Base-by-base conservation (phyloP, 2,113 vertebrate species). In the Urocitellus parryii region DNA sequence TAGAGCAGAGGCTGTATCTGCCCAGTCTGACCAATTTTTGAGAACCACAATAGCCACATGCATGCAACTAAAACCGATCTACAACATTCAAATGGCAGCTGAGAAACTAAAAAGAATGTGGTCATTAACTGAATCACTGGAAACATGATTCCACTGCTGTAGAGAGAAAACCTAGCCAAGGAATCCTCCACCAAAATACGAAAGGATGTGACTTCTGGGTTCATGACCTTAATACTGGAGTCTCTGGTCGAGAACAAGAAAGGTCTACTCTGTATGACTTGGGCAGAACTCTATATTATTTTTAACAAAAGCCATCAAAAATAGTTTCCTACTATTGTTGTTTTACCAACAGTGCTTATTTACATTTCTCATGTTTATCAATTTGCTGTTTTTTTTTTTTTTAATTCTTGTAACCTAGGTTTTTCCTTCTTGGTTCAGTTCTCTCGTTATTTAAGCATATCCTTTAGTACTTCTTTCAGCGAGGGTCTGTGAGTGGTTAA, bases 1-100 rank as follows among this genome's bases (percentile, higher is more conserved):
- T 97, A 97, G 98, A 97, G 99, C 98, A 12, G 99, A 99, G 94
- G 99, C 99, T 32, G 99, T 99, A 99, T 99, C 99, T 4, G 99
- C 99, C 87, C 99, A 99, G 98, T 99, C 99, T 1, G 99, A 99
- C 94, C 99, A 99, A 82, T 99, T 99, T 98, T 98, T 99, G 85
- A 99, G 73, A 95, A 9, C 45, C 37, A 22, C 18, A 12, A n/a
- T 99, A 85, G 99, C 99, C 73, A 99, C 99, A 0, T 98, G 99
- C 94, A 99, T 98, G 98, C 99, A 99, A 97, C 98, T 99, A 29
- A 98, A 99, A 32, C 98, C 99, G 2, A 99, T 99, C 96, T 99
- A 99, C 96, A 99, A 99, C 96, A 99, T 99, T 0, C 99, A 99
- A 96, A 99, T 99, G 98, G 99, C 99, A 58, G 99, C 99, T 80